Evolutionary conservation across 2,113 vertebrate genomes (phyloP).

Genomic region (human): GRCh38 chr17:7209501-7210000

Average conservation of each 20-base stretch:
- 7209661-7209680: background rate
- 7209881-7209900: background rate
- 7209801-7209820: too few relatives aligned
- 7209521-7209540: background rate
- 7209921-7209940: too few relatives aligned
- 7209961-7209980: too few relatives aligned
- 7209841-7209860: too few relatives aligned
- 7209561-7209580: background rate
- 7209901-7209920: too few relatives aligned
- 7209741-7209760: background rate
- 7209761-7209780: background rate
- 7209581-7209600: background rate
- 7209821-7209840: too few relatives aligned
- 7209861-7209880: too few relatives aligned
- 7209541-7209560: background rate
- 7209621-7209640: background rate
- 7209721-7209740: background rate
- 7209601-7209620: background rate
- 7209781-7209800: too few relatives aligned
- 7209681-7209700: background rate
- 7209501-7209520: background rate
- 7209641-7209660: background rate
- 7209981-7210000: too few relatives aligned
- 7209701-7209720: background rate
- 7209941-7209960: background rate